These are phyloP conservation scores for Drosophila watanabei DNA, from an alignment of 1,140 invertebrate species.

Conservation along the genomic window DNA sequence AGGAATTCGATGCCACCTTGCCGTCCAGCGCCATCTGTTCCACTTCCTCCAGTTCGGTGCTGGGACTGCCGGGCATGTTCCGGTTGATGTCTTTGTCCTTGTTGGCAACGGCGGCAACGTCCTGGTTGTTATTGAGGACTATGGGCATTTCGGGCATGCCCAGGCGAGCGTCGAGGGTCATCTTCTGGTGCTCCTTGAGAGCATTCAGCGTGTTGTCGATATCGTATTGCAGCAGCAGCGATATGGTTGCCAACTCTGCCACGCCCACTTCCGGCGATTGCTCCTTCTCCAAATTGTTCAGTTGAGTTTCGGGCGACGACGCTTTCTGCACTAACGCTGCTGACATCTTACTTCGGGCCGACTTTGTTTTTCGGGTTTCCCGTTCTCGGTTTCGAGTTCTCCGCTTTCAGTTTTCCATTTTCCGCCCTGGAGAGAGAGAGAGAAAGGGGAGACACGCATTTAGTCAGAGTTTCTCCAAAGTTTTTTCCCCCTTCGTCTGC, in stretches of 20 bases:
- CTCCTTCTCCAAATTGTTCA: conserved; percentile 23
- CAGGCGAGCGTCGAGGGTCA: conserved; percentile 50
- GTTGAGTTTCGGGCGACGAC: conserved; percentile 19
- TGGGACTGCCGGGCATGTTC: conserved; percentile 35
- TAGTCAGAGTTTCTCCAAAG: conserved; percentile 32
- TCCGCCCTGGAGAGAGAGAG: conserved; percentile 21
- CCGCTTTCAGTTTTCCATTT: conserved; percentile 57
- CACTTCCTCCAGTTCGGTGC: conserved; percentile 47
- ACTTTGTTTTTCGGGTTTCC: conserved; percentile 50
- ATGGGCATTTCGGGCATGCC: conserved; percentile 20
- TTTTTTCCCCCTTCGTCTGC: conserved; percentile 11
- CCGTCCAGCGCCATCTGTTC: conserved; percentile 44
- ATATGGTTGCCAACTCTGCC: conserved; percentile 70
- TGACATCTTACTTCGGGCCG: conserved; percentile 40
- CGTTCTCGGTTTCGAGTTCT: conserved; percentile 31
- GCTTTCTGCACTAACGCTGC: conserved; percentile 30
- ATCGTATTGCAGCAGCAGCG: conserved; percentile 82
- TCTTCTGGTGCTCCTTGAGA: conserved; percentile 70
- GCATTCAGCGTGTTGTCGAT: conserved; percentile 85
- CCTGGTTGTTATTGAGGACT: conserved; percentile 37
- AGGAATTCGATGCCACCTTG: conserved; percentile 15
- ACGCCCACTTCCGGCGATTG: conserved; percentile 28
- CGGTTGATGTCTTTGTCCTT: conserved; percentile 46
- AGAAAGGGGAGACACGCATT: conserved; percentile 10
- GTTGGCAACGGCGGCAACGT: conserved; percentile 27